phyloP scores from a whole-genome alignment of 2,888 invertebrate genomes.

The Chydorus sphaericus region DNA sequence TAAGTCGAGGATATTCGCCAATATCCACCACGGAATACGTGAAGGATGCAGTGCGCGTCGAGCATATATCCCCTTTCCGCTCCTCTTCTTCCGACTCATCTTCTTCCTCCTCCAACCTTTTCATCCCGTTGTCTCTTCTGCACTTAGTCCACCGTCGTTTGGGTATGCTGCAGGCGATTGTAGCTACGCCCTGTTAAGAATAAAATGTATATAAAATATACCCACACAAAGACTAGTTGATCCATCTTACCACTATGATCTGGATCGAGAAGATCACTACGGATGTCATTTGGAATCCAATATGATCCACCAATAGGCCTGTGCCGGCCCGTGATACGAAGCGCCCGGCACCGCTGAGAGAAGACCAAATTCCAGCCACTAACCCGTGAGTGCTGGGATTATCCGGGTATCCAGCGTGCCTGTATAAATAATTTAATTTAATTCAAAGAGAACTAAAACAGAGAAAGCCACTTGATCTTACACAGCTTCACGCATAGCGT shows the following conservation, averaged over 20 bases:
- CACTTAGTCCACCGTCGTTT: too few relatives aligned
- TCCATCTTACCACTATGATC: slow-evolving; percentile 18
- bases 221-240: background rate
- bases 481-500: slow-evolving; percentile 22
- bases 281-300: slow-evolving; percentile 20
- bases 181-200: background rate
- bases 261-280: slow-evolving; percentile 19
- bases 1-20: slow-evolving; percentile 12
- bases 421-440: background rate
- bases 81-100: background rate
- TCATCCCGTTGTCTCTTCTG: background rate
- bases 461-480: slow-evolving; percentile 17
- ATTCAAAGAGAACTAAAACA: background rate
- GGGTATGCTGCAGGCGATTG: background rate
- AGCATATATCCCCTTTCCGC: background rate
- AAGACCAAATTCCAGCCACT: slow-evolving; percentile 23
- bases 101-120: background rate
- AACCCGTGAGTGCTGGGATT: slow-evolving; percentile 21
- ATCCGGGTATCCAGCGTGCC: slow-evolving; percentile 19
- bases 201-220: background rate
- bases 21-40: slow-evolving; percentile 11
- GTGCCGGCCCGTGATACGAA: slow-evolving; percentile 21
- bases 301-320: slow-evolving; percentile 21
- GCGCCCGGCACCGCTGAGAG: slow-evolving; percentile 22
- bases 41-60: slow-evolving; percentile 1